Evolutionary conservation across 1,140 invertebrate genomes (phyloP).

Genomic region (Amyelois transitella): DNA sequence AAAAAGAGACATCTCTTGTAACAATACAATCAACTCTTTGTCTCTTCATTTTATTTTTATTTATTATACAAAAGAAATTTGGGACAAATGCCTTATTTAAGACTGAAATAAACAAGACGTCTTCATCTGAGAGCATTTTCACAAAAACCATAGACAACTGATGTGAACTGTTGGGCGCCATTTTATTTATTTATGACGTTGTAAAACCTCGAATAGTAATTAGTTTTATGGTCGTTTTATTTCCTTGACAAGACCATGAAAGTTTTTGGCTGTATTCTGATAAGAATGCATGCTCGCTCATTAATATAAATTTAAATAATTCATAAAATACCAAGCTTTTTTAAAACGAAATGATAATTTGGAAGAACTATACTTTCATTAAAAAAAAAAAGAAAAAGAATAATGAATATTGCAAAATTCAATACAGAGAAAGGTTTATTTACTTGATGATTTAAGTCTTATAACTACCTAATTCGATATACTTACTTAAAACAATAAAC

Average conservation of each 20-base stretch:
- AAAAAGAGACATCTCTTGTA: too few relatives aligned
- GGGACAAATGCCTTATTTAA: background rate
- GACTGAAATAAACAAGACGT: slow-evolving; percentile 33
- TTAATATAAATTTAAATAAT: too few relatives aligned
- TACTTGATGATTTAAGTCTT: too few relatives aligned
- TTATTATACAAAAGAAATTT: background rate
- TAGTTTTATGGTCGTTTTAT: slow-evolving; percentile 60
- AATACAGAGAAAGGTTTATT: too few relatives aligned
- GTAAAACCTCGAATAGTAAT: slow-evolving; percentile 65
- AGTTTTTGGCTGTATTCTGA: slow-evolving; percentile 5
- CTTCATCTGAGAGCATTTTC: slow-evolving; percentile 35
- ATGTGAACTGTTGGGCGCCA: slow-evolving; percentile 34
- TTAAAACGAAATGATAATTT: too few relatives aligned
- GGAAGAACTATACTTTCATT: too few relatives aligned
- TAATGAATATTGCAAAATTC: too few relatives aligned
- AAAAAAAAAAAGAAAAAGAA: too few relatives aligned
- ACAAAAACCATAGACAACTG: slow-evolving; percentile 47
- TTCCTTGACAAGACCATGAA: slow-evolving; percentile 20
- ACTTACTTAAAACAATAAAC: too few relatives aligned
- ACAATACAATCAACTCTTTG: too few relatives aligned
- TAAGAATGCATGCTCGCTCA: background rate
- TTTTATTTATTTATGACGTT: slow-evolving; percentile 59
- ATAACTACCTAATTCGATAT: too few relatives aligned
- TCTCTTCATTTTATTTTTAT: slow-evolving; percentile 5
- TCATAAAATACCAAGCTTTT: too few relatives aligned